A percentile compares a stretch with the other conserved stretches of the same genome.
These are phyloP conservation scores for Ylistrum balloti DNA, from an alignment of 1,140 invertebrate species.

Conservation along the genomic window DNA sequence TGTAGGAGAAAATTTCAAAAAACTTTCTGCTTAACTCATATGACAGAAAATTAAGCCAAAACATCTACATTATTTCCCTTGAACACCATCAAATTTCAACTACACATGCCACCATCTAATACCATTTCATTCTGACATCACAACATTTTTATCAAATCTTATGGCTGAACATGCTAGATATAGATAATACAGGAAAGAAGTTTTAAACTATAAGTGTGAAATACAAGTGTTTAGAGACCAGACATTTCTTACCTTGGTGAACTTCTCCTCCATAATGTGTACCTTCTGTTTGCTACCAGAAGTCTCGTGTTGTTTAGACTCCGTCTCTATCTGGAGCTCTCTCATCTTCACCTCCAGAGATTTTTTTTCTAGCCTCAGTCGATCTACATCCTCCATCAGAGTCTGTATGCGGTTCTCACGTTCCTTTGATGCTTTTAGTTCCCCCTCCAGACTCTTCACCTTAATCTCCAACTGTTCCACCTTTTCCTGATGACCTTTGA, in stretches of 20 bases:
- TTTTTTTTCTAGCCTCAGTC: constrained; percentile 54
- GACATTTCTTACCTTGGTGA: constrained; percentile 58
- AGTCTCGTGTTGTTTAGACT: constrained; percentile 79
- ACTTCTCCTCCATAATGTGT: constrained; percentile 61
- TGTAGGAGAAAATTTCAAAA: too few species aligned
- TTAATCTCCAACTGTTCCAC: constrained; percentile 82
- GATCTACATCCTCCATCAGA: constrained; percentile 56
- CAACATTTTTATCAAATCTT: too few species aligned
- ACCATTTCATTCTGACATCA: too few species aligned
- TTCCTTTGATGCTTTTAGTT: constrained; percentile 62
- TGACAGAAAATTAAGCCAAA: too few species aligned
- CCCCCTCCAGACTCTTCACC: constrained; percentile 63
- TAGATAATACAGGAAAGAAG: too few species aligned
- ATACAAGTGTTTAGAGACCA: too few species aligned
- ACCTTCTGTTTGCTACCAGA: constrained; percentile 57
- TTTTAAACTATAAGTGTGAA: too few species aligned
- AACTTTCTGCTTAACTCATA: too few species aligned
- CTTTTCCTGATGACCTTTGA: constrained; percentile 79
- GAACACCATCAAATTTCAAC: too few species aligned
- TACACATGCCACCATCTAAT: too few species aligned
- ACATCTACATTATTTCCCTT: too few species aligned
- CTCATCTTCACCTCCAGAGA: constrained; percentile 63
- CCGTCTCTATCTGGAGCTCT: constrained; percentile 61
- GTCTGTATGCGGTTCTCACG: constrained; percentile 59
- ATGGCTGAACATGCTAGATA: too few species aligned